These are phyloP conservation scores for Arbacia lixula DNA, from an alignment of 53 echinoderm and acorn worm species.

Conservation along the genomic window DNA sequence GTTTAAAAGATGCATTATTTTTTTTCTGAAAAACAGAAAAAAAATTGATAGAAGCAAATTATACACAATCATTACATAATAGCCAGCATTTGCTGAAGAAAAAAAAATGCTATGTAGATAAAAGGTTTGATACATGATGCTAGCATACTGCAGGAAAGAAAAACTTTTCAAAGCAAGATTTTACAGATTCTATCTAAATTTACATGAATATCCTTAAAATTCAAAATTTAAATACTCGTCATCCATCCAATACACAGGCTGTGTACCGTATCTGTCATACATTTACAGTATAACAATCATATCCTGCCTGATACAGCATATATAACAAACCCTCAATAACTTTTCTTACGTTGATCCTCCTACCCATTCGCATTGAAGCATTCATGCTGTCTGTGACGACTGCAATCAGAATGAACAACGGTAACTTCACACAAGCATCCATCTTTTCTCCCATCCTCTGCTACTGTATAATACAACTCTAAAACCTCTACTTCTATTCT, in stretches of 20 bases:
- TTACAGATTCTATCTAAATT: slow-evolving; percentile 60
- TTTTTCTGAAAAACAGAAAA: slow-evolving; percentile 15
- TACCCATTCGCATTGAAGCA: no score
- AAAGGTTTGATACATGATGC: slow-evolving; percentile 16
- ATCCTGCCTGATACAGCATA: no score
- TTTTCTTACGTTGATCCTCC: no score
- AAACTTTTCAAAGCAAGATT: slow-evolving; percentile 36
- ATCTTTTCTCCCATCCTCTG: no score
- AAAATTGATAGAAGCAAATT: slow-evolving; percentile 48
- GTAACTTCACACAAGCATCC: no score
- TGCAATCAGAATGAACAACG: no score
- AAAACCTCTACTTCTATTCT: slow-evolving; percentile 7
- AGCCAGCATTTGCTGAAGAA: slow-evolving; percentile 26
- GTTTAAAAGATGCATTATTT: not conserved
- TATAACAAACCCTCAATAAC: no score
- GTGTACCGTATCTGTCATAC: no score
- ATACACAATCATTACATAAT: slow-evolving; percentile 33
- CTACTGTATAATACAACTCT: slow-evolving; percentile 23
- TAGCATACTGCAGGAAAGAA: slow-evolving; percentile 20
- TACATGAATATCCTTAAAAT: slow-evolving; percentile 39
- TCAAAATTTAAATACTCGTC: slow-evolving; percentile 15
- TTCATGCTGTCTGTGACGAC: no score
- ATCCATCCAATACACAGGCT: slow-evolving; percentile 49
- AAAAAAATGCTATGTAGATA: slow-evolving; percentile 7
- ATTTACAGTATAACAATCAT: no score